phyloP scores from a whole-genome alignment of 2,888 invertebrate genomes.

The Lochmaea crataegi region DNA sequence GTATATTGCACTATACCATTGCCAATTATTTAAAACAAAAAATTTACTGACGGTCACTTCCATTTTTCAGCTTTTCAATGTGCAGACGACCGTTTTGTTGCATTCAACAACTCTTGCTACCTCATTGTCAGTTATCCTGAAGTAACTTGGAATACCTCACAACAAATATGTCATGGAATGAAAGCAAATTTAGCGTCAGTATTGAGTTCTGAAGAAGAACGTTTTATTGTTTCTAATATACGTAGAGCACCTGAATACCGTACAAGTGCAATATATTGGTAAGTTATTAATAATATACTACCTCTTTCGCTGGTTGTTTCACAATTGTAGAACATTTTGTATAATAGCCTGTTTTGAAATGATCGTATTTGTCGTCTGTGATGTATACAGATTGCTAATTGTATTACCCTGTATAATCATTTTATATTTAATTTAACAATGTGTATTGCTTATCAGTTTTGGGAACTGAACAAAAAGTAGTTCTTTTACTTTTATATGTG shows the following conservation, averaged over 20 bases:
- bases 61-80: slow-evolving; percentile 71
- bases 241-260: slow-evolving; percentile 78
- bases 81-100: slow-evolving; percentile 75
- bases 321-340: too few species aligned
- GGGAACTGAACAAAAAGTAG: too few species aligned
- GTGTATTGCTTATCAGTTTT: too few species aligned
- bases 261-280: slow-evolving; percentile 79
- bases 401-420: too few species aligned
- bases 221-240: slow-evolving; percentile 76
- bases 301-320: too few species aligned
- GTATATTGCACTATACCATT: too few species aligned
- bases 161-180: slow-evolving; percentile 77
- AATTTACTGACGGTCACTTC: not conserved
- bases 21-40: too few species aligned
- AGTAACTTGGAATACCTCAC: slow-evolving; percentile 78
- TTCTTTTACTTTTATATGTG: too few species aligned
- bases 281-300: slow-evolving; percentile 19
- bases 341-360: too few species aligned
- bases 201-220: slow-evolving; percentile 75
- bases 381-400: too few species aligned
- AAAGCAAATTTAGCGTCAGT: slow-evolving; percentile 79
- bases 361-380: too few species aligned
- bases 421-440: too few species aligned
- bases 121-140: slow-evolving; percentile 81
- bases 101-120: slow-evolving; percentile 80